Evolutionary conservation across 2,888 invertebrate genomes (phyloP), one percentile per base, ranked within the genome.

Genomic region (Drosophila nr. medialis): DNA sequence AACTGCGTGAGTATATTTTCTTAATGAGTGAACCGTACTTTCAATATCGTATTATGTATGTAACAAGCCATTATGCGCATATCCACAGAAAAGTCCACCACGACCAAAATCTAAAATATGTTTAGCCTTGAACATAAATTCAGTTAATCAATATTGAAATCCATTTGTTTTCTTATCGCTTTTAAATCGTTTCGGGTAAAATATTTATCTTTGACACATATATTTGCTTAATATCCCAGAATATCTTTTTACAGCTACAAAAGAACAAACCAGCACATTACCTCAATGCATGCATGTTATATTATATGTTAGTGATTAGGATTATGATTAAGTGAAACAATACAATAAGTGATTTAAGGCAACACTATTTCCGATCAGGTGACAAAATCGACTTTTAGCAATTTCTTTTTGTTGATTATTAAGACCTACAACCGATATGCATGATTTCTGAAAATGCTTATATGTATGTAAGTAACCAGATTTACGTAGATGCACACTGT

Each of bases 1-100:
- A 54, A 91, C 92, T 51, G 93, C 90, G 92, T 93, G 85, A 87
- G 81, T 81, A 48, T 45, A 21, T 10, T 29, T 24, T 32, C 15
- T n/a, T 40, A 24, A 13, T 18, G 11, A 15, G 8, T 27, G 15
- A 24, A 24, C 15, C 24, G 24, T 45, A 24, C 24, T 24, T 45
- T 45, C 13, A 21, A 21, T 45, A 45, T 45, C 21, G 21, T 21
- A 45, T 21, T 21, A 21, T 7, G 21, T 45, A 45, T 45, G 42
- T 45, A 21, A 4, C 7, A 13, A 21, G 7, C 45, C 45, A 45
- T 13, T 21, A 45, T 45, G 42, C 7, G 18, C 48, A 48, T 27
- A 8, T 48, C 27, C 27, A 10, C 18, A 18, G 10, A 11, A 49
- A 27, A 24, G 48, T 10, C 27, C 18, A 27, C 27, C 15, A 18